Percentiles rank a stretch among this genome's conserved stretches.
These are phyloP conservation scores for Xiphydria camelus DNA, from an alignment of 2,888 invertebrate genomes.

Conservation along the genomic window DNA sequence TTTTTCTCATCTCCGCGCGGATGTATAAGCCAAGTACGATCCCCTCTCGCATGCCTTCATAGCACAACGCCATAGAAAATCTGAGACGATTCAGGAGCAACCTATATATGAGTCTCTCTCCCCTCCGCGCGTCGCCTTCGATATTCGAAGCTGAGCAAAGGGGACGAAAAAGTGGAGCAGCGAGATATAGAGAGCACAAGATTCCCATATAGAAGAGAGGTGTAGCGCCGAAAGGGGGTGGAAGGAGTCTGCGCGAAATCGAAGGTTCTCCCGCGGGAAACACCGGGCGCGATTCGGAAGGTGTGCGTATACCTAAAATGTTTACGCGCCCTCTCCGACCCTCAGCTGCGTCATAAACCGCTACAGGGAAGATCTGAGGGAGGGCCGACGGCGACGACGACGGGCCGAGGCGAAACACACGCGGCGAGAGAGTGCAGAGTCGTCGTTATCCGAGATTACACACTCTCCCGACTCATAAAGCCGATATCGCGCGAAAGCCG, in stretches of 20 bases:
- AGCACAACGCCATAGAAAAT: slow-evolving; percentile 46
- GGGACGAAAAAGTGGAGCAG: too few species aligned
- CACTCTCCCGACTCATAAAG: neutral
- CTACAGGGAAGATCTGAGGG: neutral
- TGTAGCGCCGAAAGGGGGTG: too few species aligned
- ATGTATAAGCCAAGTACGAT: too few species aligned
- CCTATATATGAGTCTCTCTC: neutral
- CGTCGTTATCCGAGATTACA: slow-evolving; percentile 1
- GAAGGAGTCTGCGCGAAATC: neutral
- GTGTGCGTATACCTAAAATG: neutral
- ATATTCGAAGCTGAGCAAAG: too few species aligned
- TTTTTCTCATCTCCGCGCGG: too few species aligned
- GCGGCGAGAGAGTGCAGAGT: neutral
- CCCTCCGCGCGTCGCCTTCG: neutral
- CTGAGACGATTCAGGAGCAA: slow-evolving; percentile 41
- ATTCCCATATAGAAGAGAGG: too few species aligned
- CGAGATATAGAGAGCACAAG: too few species aligned
- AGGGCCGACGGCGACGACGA: too few species aligned
- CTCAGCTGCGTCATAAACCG: neutral
- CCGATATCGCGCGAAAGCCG: neutral
- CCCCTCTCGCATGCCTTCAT: too few species aligned
- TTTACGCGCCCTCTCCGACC: neutral
- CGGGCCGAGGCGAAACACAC: too few species aligned
- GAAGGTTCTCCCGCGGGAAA: neutral
- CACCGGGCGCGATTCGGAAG: neutral